A percentile compares a stretch with the other conserved stretches of the same genome.
These are phyloP conservation scores for Sinocyclocheilus maitianheensis DNA, from an alignment of 2,113 vertebrate genomes.

Conservation along the genomic window DNA sequence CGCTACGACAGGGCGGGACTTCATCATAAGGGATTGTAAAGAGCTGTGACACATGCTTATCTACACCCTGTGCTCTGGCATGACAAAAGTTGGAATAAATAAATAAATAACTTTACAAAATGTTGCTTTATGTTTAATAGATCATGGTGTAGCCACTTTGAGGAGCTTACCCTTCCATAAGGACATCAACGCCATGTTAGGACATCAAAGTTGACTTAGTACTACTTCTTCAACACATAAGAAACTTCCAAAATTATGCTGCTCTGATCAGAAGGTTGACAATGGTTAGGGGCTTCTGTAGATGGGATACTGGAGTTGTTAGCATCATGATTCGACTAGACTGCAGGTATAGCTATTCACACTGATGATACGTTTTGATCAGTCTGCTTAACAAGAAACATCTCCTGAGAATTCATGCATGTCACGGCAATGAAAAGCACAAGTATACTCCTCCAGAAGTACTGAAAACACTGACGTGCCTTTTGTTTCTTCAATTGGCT, in stretches of 20 bases:
- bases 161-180: constrained; percentile 57
- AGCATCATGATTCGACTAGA: constrained; percentile 44
- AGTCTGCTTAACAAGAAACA: constrained; percentile 33
- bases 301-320: not conserved
- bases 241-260: constrained; percentile 29
- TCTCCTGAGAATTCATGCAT: constrained; percentile 39
- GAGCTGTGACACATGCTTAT: constrained; percentile 80
- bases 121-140: constrained; percentile 29
- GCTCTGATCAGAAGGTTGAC: constrained; percentile 34
- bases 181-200: constrained; percentile 20
- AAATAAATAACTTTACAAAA: constrained; percentile 64
- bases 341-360: constrained; percentile 45
- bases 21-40: constrained; percentile 74
- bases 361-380: constrained; percentile 46
- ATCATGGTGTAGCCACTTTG: constrained; percentile 31
- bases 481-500: constrained; percentile 56
- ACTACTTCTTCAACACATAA: not conserved
- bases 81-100: constrained; percentile 55
- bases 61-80: constrained; percentile 70
- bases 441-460: constrained; percentile 23
- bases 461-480: constrained; percentile 49
- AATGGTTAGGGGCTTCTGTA: not conserved
- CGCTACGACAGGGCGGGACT: constrained; percentile 68
- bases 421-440: constrained; percentile 47
- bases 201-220: constrained; percentile 22